Base-by-base conservation (phyloP, 1,140 invertebrate species). In the Orchestia grillus region DNA sequence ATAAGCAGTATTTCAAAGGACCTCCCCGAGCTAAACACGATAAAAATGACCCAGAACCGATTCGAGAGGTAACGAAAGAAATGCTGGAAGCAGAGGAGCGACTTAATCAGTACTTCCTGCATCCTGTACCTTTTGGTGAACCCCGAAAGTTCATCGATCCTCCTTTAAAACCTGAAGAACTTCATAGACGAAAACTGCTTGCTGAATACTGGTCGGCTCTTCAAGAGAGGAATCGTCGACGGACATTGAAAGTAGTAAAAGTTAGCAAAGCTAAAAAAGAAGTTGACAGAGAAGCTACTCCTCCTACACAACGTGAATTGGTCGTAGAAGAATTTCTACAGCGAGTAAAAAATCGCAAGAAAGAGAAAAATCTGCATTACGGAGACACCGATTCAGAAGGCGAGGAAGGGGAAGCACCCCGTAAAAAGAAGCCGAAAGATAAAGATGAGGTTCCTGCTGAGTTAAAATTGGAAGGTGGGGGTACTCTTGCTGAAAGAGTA, bases 321-420 rank as follows among this genome's bases (percentile, higher is more conserved):
- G 96, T 97, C 47, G 96, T 97, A 15, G 96, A 96, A 57, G 96
- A 97, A 95, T 97, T 97, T 96, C 96, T 97, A n/a, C 95, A 97
- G 44, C 96, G 96, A 28, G 96, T 97, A 41, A 96, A 97, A 87
- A 95, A 97, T 62, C 96, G 96, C 6, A 97, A 97, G 87, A 96
- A 96, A 53, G 96, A 97, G 87, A 97, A 96, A 77, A 96, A 97
- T 77, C 95, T 97, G 8, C 96, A 97, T 90, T 97, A 96, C 87
- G 96, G 96, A 4, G 96, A 97, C 96, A 97, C 96, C 11, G 96
- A 97, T 96, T 96, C 96, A 88, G 96, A 96, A 95, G 96, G 96
- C 0, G 96, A 97, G 42, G 96, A 96, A 0, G 95, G 87, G 3
- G 96, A 96, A n/a, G 36, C 28, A 6, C 44, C 44, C 40, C 41